Conservation (phyloP, 2,113 vertebrate species). For the Parus major region DNA sequence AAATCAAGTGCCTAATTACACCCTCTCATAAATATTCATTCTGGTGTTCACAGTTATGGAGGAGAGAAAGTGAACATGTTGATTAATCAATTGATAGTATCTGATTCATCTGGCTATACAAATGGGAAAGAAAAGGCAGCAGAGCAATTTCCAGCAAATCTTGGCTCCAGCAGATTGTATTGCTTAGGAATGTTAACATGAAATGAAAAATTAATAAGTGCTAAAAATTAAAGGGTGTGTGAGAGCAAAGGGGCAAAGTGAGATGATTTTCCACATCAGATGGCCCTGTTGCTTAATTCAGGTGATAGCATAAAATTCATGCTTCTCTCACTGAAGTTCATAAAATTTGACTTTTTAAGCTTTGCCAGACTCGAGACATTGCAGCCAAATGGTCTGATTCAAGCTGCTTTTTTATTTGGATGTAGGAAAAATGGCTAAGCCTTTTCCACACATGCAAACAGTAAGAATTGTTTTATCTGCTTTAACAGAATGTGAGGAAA, state of each 20-base stretch:
- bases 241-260: neutral
- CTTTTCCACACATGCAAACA: neutral
- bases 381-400: neutral
- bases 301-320: neutral
- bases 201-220: neutral
- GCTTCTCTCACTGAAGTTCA: neutral
- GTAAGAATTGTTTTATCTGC: neutral
- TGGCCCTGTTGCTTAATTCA: neutral
- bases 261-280: neutral
- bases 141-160: slow-evolving; percentile 11
- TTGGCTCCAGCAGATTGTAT: neutral
- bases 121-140: slow-evolving; percentile 16
- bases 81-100: slow-evolving; percentile 70
- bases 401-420: neutral
- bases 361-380: neutral
- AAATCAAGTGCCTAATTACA: slow-evolving; percentile 69
- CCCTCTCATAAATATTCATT: slow-evolving; percentile 72
- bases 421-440: neutral
- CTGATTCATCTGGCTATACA: slow-evolving; percentile 53
- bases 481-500: neutral
- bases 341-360: neutral
- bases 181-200: neutral
- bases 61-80: slow-evolving; percentile 55
- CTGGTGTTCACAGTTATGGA: slow-evolving; percentile 51
- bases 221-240: neutral